Percentiles rank a stretch among this genome's conserved stretches.
Conservation (phyloP, 2,888 invertebrate genomes). For the Hirtodrosophila cameraria region DNA sequence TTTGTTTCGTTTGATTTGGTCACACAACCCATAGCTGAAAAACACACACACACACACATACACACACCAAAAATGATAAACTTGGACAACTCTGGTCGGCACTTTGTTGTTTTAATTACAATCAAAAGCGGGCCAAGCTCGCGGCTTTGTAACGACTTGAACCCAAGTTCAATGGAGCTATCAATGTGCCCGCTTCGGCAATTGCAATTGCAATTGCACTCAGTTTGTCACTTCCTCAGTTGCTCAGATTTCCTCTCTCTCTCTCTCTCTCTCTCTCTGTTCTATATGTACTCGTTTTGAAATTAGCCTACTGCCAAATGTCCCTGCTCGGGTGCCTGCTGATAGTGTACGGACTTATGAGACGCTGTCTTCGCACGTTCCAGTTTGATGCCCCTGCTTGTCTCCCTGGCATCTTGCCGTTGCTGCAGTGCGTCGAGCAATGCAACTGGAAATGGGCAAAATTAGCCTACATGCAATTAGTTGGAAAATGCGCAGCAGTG, state of each 20-base stretch:
- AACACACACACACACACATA: no score
- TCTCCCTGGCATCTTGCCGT: background rate
- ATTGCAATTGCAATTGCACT: conserved; percentile 4
- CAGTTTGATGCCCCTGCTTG: conserved; percentile 37
- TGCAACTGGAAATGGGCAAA: conserved; percentile 52
- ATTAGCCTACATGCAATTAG: conserved; percentile 73
- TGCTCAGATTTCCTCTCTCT: background rate
- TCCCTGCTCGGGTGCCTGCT: conserved; percentile 12
- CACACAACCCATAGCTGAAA: conserved; percentile 3
- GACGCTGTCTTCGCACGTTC: conserved; percentile 62
- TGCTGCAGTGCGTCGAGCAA: conserved; percentile 34
- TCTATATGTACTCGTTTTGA: conserved; percentile 3
- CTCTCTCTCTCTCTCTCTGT: background rate
- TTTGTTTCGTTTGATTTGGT: conserved; percentile 38
- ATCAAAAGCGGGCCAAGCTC: conserved; percentile 51
- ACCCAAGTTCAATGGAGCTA: conserved; percentile 70
- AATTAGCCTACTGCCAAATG: conserved; percentile 28
- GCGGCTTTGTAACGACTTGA: conserved; percentile 51
- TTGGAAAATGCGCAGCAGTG: conserved; percentile 32
- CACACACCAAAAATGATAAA: conserved; percentile 13
- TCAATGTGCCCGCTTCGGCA: conserved; percentile 42
- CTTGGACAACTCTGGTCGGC: conserved; percentile 37
- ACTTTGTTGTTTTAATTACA: conserved; percentile 67
- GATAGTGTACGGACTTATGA: background rate
- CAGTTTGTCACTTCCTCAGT: background rate